Percentiles rank a stretch among this genome's conserved stretches.
phyloP scores from a whole-genome alignment of 2,113 vertebrate genomes.

The Tichodroma muraria region DNA sequence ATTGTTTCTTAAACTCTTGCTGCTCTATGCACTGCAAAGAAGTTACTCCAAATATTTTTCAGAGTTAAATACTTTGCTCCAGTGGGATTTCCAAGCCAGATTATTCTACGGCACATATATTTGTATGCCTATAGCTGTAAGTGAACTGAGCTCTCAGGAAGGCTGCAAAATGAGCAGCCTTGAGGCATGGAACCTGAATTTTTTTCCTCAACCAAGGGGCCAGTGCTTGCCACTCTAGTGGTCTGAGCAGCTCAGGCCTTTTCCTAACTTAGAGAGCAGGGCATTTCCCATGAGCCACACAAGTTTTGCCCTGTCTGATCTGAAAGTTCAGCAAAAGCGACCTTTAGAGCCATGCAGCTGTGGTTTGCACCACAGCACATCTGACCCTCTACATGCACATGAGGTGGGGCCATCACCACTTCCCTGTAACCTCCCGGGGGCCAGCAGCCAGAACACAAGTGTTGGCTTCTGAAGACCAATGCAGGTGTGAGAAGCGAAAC shows the following conservation, averaged over 20 bases:
- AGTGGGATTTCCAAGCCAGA: neutral
- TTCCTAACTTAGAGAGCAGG: neutral
- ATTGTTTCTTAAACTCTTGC: conserved; percentile 10
- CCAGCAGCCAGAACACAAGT: neutral
- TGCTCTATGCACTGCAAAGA: neutral
- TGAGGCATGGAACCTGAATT: neutral
- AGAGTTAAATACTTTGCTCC: neutral
- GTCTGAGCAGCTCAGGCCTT: neutral
- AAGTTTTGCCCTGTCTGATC: neutral
- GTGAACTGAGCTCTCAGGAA: neutral
- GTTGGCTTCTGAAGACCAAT: neutral
- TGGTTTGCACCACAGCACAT: neutral
- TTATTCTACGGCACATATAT: neutral
- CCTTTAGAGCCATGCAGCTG: neutral
- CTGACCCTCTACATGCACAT: neutral
- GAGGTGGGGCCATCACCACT: neutral
- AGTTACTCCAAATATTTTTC: neutral
- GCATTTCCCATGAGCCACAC: neutral
- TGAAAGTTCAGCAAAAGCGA: neutral
- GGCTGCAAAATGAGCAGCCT: neutral
- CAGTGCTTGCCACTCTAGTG: neutral
- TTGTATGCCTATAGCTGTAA: neutral
- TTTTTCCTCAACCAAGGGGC: neutral
- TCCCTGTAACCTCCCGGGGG: neutral
- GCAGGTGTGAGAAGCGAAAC: neutral